These are phyloP conservation scores for Protaetia brevitarsis DNA, from an alignment of 1,140 invertebrate genomes.

Conservation along the genomic window DNA sequence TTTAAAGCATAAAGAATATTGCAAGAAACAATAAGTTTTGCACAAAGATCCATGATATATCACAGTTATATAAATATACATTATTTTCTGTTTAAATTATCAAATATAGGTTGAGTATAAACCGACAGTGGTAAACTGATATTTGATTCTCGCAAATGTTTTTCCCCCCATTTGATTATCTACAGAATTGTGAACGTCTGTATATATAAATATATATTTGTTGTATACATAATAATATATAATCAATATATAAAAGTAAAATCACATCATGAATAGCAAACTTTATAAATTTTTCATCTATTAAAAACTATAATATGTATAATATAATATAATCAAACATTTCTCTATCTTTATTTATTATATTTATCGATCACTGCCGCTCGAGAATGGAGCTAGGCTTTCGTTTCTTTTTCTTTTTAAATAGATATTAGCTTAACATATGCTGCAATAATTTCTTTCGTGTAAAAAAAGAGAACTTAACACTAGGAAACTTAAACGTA, in stretches of 20 bases:
- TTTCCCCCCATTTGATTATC: not conserved
- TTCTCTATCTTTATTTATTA: not conserved
- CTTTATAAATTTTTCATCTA: conserved; percentile 29
- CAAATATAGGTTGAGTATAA: conserved; percentile 27
- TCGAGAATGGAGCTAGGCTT: not conserved
- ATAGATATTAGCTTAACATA: not conserved
- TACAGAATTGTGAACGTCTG: not conserved
- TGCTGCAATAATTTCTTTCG: conserved; percentile 1
- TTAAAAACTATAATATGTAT: conserved; percentile 14
- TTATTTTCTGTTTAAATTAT: conserved; percentile 25
- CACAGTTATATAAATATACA: conserved; percentile 8
- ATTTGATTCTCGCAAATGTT: not conserved
- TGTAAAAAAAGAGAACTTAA: conserved; percentile 21
- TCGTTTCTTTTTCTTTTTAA: not conserved
- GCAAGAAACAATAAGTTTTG: not conserved
- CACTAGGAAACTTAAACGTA: conserved; percentile 14
- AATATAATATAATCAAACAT: conserved; percentile 17
- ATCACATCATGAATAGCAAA: conserved; percentile 44
- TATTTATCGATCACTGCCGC: not conserved
- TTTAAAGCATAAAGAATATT: not conserved
- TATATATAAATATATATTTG: not conserved
- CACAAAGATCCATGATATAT: conserved; percentile 7
- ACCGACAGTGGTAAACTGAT: not conserved
- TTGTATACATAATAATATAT: not conserved
- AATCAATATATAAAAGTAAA: conserved; percentile 38